Evolutionary conservation across 2,797 vertebrate genomes (phyloP).

Genomic region (Coluber constrictor): DNA sequence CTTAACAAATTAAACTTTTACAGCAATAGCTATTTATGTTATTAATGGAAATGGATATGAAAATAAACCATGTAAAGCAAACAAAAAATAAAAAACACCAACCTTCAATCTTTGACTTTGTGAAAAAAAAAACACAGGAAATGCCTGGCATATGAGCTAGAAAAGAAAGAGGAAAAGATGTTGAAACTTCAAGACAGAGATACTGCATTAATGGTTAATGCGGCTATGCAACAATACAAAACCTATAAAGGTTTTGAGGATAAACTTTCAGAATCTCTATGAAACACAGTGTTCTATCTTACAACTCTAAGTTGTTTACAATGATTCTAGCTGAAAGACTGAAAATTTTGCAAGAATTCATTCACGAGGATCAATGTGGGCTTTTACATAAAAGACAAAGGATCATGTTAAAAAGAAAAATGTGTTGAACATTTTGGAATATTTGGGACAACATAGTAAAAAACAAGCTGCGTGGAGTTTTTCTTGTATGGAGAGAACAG

Average conservation of each 20-base stretch:
- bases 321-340: not conserved
- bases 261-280: not conserved
- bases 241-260: not conserved
- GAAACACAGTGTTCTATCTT: not conserved
- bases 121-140: accelerated
- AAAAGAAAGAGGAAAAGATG: not conserved
- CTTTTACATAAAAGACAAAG: not conserved
- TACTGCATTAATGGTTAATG: not conserved
- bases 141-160: not conserved
- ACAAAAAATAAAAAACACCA: not conserved
- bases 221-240: not conserved
- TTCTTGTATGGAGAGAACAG: not conserved
- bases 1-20: not conserved
- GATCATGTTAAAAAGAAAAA: not conserved
- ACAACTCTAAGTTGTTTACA: not conserved
- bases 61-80: not conserved
- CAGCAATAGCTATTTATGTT: not conserved
- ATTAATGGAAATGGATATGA: not conserved
- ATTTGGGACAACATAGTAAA: not conserved
- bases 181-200: not conserved
- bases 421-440: not conserved
- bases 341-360: not conserved
- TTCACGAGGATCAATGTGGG: not conserved
- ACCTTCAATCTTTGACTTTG: not conserved
- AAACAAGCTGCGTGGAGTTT: not conserved